These are phyloP conservation scores for Drosophila barbarae DNA, from an alignment of 2,888 invertebrate species.

Conservation along the genomic window DNA sequence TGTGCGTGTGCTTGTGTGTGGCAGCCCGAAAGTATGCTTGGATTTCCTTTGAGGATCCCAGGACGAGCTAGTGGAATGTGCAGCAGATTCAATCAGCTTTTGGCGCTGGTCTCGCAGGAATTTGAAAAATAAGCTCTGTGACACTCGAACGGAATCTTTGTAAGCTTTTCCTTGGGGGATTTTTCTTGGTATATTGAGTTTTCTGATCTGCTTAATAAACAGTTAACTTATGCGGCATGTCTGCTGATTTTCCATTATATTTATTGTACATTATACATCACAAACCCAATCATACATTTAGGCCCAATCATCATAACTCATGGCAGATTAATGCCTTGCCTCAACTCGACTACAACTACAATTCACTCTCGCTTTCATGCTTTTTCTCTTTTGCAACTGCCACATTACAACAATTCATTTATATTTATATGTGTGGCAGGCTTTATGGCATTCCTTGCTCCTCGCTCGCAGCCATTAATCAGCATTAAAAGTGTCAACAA, in stretches of 20 bases:
- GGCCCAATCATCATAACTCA: slow-evolving; percentile 48
- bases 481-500: slow-evolving; percentile 70
- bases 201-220: neutral
- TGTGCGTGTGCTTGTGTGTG: neutral
- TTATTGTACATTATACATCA: slow-evolving; percentile 1
- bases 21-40: slow-evolving; percentile 7
- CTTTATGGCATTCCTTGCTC: slow-evolving; percentile 58
- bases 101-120: neutral
- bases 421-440: slow-evolving; percentile 56
- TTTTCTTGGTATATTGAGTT: neutral
- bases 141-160: neutral
- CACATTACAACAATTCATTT: slow-evolving; percentile 68
- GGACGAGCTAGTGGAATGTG: slow-evolving; percentile 6
- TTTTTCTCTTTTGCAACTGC: slow-evolving; percentile 21
- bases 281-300: slow-evolving; percentile 29
- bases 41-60: slow-evolving; percentile 7
- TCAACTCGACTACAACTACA: slow-evolving; percentile 27
- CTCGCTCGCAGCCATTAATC: slow-evolving; percentile 59
- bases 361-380: slow-evolving; percentile 10
- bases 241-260: neutral
- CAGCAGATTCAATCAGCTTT: slow-evolving; percentile 1
- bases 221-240: neutral
- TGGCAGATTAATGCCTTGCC: slow-evolving; percentile 47
- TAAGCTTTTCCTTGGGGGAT: neutral
- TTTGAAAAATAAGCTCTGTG: neutral